Percentiles rank a stretch among this genome's conserved stretches.
Evolutionary conservation across 2,888 invertebrate species (phyloP).

Genomic region (Campoletis raptor): DNA sequence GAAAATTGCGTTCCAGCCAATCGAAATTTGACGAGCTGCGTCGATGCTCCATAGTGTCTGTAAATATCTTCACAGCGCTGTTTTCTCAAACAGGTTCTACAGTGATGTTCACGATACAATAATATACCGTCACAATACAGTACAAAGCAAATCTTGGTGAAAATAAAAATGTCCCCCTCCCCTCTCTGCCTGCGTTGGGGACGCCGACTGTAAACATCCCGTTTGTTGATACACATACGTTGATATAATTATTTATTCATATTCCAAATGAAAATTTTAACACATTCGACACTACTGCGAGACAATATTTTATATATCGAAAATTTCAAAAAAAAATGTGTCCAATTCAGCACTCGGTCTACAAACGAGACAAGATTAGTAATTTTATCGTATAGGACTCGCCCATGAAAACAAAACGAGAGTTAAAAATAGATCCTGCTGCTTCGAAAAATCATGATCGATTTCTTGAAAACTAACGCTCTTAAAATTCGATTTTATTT

Average conservation of each 20-base stretch:
- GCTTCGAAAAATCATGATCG: not conserved
- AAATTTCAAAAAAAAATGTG: not conserved
- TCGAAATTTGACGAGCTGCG: conserved; percentile 46
- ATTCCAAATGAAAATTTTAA: not conserved
- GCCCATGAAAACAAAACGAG: not conserved
- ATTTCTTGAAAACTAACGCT: not conserved
- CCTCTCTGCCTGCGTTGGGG: not conserved
- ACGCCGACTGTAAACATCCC: not conserved
- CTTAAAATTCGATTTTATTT: not conserved
- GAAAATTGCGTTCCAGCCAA: conserved; percentile 7
- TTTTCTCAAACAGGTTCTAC: conserved; percentile 58
- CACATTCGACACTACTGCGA: not conserved
- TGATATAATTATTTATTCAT: not conserved
- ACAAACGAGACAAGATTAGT: not conserved
- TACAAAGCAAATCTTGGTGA: not conserved
- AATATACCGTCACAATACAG: conserved; percentile 24
- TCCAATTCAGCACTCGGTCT: not conserved
- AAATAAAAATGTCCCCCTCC: not conserved
- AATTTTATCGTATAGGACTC: not conserved
- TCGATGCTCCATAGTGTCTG: conserved; percentile 46
- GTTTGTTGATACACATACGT: not conserved
- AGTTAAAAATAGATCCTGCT: not conserved
- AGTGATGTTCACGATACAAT: conserved; percentile 32
- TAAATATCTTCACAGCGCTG: conserved; percentile 9
- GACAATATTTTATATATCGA: not conserved